A percentile compares a stretch with the other conserved stretches of the same genome.
These are phyloP conservation scores for Odobenus rosmarus DNA, from an alignment of 2,113 vertebrate species.

Conservation along the genomic window DNA sequence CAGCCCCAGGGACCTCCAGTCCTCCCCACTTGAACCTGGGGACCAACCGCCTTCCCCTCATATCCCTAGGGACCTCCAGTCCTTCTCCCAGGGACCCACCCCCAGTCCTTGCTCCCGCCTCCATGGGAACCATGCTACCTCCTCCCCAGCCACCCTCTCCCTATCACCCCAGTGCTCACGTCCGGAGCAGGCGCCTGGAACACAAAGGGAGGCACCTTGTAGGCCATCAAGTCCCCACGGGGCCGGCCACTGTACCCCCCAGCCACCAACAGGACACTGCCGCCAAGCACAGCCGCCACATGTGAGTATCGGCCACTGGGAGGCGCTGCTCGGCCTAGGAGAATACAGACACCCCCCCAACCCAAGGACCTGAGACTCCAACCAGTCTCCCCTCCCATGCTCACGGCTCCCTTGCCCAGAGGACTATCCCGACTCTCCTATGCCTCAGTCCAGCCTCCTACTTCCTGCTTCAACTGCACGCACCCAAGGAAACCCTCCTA, in stretches of 20 bases:
- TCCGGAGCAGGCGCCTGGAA: constrained; percentile 88
- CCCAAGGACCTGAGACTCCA: background rate
- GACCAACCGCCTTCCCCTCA: background rate
- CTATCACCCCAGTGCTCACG: constrained; percentile 70
- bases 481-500: background rate
- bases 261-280: constrained; percentile 92
- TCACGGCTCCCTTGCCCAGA: background rate
- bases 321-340: constrained; percentile 82
- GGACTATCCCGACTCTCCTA: background rate
- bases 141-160: background rate
- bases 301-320: constrained; percentile 94
- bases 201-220: constrained; percentile 95
- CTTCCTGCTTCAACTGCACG: background rate
- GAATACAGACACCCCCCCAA: background rate
- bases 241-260: constrained; percentile 94
- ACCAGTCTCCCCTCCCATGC: fast-evolving
- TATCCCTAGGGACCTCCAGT: background rate
- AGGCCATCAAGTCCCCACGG: constrained; percentile 92
- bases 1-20: background rate
- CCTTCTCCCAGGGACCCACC: too few relatives aligned
- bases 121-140: background rate
- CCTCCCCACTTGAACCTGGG: background rate
- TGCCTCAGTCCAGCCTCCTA: background rate
- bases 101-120: background rate
- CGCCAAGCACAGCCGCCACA: constrained; percentile 92